phyloP scores from a whole-genome alignment of 2,797 vertebrate species.

The Xenopus petersii region DNA sequence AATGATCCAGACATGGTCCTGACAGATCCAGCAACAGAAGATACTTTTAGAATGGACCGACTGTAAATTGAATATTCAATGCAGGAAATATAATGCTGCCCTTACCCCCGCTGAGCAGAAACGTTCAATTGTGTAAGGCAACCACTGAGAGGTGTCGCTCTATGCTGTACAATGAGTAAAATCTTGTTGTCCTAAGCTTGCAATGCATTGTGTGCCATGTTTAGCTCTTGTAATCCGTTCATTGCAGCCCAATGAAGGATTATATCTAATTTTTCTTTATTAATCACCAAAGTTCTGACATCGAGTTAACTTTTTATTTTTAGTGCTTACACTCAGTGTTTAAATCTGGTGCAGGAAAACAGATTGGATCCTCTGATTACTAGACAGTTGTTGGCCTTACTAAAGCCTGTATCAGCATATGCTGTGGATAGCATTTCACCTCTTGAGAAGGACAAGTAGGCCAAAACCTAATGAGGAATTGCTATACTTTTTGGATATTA shows the following conservation, averaged over 20 bases:
- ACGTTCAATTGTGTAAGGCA: constrained; percentile 47
- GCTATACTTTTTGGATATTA: not conserved
- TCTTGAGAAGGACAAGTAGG: not conserved
- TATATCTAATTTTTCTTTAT: constrained; percentile 36
- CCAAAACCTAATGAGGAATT: constrained; percentile 2
- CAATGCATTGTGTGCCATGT: constrained; percentile 70
- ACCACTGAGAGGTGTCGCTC: constrained; percentile 58
- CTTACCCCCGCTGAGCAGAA: constrained; percentile 47
- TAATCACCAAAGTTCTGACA: constrained; percentile 51
- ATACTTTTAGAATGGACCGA: constrained; percentile 98
- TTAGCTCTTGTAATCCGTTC: constrained; percentile 68
- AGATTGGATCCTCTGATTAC: not conserved
- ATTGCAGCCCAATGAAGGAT: constrained; percentile 62
- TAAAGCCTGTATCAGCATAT: not conserved
- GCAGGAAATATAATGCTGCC: constrained; percentile 38
- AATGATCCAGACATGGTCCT: constrained; percentile 98
- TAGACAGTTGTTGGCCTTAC: constrained; percentile 4
- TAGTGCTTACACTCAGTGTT: not conserved
- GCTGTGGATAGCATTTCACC: constrained; percentile 11
- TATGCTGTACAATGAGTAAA: constrained; percentile 69
- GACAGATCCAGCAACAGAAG: constrained; percentile 92
- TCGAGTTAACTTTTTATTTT: constrained; percentile 38
- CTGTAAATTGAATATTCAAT: constrained; percentile 69
- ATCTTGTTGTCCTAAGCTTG: constrained; percentile 81
- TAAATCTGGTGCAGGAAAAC: not conserved